Evolutionary conservation across 2,113 vertebrate species (phyloP).

Genomic region (Dicentrarchus labrax): DNA sequence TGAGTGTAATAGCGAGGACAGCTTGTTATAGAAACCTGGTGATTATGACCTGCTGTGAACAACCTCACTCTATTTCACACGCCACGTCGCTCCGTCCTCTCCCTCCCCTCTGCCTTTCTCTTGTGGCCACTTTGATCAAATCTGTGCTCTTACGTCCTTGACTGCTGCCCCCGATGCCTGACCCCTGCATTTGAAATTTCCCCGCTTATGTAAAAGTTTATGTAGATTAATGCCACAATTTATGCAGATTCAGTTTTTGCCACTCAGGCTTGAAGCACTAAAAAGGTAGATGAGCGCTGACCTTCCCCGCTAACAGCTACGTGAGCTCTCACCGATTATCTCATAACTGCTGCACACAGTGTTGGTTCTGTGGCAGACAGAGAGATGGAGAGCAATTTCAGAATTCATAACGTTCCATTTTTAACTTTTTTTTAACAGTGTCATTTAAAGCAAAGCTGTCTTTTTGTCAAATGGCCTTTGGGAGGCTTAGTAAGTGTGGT

Average conservation of each 20-base stretch:
- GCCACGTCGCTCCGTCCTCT: constrained; percentile 1
- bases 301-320: constrained; percentile 71
- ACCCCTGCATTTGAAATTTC: constrained; percentile 73
- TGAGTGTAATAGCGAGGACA: constrained; percentile 44
- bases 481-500: constrained; percentile 17
- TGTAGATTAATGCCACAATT: constrained; percentile 80
- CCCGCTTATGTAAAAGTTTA: constrained; percentile 76
- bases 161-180: constrained; percentile 68
- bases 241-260: constrained; percentile 79
- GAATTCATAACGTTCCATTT: constrained; percentile 48
- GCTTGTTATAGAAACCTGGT: constrained; percentile 67
- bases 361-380: constrained; percentile 39
- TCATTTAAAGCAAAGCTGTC: constrained; percentile 28
- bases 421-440: constrained; percentile 9
- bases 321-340: constrained; percentile 72
- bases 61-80: constrained; percentile 44
- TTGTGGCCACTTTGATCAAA: constrained; percentile 77
- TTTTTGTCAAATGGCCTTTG: constrained; percentile 45
- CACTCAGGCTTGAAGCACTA: constrained; percentile 72
- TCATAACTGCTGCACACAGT: constrained; percentile 58
- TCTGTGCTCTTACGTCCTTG: constrained; percentile 73
- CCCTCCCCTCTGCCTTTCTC: constrained; percentile 60
- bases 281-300: constrained; percentile 77
- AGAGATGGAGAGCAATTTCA: constrained; percentile 53
- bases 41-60: constrained; percentile 65